phyloP scores from a whole-genome alignment of 2,888 invertebrate genomes.

The Siphonodentalium dalli region DNA sequence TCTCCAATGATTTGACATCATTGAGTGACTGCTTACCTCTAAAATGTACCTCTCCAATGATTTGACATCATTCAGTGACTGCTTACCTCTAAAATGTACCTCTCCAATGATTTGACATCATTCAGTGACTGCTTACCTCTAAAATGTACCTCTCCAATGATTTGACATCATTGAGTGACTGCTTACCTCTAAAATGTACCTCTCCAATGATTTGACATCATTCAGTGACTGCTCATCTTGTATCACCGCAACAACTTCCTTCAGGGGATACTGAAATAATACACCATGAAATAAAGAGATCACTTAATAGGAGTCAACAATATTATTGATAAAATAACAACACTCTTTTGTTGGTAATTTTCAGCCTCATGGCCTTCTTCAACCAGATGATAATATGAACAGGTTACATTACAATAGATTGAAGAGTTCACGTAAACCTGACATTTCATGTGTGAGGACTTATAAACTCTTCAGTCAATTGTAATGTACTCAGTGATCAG shows the following conservation, averaged over 20 bases:
- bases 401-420: no score
- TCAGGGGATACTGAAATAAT: slow-evolving; percentile 81
- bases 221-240: slow-evolving; percentile 79
- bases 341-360: no score
- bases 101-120: slow-evolving; percentile 80
- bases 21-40: slow-evolving; percentile 76
- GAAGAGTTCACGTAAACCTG: no score
- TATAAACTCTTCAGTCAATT: no score
- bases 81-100: slow-evolving; percentile 80
- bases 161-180: slow-evolving; percentile 77
- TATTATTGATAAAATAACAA: no score
- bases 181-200: slow-evolving; percentile 79
- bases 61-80: slow-evolving; percentile 79
- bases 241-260: slow-evolving; percentile 92
- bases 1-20: slow-evolving; percentile 80
- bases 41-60: slow-evolving; percentile 84
- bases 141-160: slow-evolving; percentile 84
- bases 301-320: not conserved
- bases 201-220: slow-evolving; percentile 80
- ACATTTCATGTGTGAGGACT: no score
- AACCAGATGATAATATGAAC: no score
- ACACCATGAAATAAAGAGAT: slow-evolving; percentile 1
- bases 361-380: no score
- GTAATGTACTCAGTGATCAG: no score
- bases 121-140: slow-evolving; percentile 76